phyloP scores from a whole-genome alignment of 2,797 vertebrate species.

The Decapterus maruadsi region DNA sequence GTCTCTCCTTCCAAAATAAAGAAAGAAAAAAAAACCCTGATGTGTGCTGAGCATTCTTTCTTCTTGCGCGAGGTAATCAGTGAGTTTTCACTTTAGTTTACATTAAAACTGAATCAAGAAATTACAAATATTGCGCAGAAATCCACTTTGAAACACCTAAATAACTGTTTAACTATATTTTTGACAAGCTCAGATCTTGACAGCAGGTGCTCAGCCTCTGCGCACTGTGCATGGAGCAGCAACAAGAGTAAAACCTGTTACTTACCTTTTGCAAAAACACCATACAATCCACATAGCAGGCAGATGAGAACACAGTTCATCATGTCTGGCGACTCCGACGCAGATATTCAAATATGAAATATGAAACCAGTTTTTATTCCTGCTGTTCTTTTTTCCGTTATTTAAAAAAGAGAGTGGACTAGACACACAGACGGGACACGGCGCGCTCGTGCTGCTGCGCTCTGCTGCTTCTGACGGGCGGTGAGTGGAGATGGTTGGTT shows the following conservation, averaged over 20 bases:
- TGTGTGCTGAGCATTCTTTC: background rate
- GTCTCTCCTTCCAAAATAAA: background rate
- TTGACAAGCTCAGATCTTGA: too few species aligned
- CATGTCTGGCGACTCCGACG: conserved; percentile 64
- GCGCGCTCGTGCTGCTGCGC: conserved; percentile 51
- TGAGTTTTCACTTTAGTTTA: background rate
- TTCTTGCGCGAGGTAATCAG: too few species aligned
- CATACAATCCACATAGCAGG: conserved; percentile 85
- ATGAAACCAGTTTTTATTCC: conserved; percentile 62
- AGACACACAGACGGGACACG: background rate
- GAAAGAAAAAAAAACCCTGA: background rate
- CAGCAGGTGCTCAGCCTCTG: conserved; percentile 18
- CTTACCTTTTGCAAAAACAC: conserved; percentile 84
- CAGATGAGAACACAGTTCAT: conserved; percentile 82
- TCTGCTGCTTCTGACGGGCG: conserved; percentile 33
- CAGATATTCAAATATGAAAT: conserved; percentile 30
- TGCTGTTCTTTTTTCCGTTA: conserved; percentile 31
- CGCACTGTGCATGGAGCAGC: background rate
- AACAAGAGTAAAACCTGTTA: conserved; percentile 20
- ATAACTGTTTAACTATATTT: background rate
- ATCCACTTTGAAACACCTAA: background rate
- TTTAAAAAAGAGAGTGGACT: background rate
- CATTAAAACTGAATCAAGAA: background rate
- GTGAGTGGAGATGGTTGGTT: conserved; percentile 42
- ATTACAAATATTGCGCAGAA: background rate